phyloP scores from a whole-genome alignment of 2,797 vertebrate species.

The Ambastaia sidthimunki region DNA sequence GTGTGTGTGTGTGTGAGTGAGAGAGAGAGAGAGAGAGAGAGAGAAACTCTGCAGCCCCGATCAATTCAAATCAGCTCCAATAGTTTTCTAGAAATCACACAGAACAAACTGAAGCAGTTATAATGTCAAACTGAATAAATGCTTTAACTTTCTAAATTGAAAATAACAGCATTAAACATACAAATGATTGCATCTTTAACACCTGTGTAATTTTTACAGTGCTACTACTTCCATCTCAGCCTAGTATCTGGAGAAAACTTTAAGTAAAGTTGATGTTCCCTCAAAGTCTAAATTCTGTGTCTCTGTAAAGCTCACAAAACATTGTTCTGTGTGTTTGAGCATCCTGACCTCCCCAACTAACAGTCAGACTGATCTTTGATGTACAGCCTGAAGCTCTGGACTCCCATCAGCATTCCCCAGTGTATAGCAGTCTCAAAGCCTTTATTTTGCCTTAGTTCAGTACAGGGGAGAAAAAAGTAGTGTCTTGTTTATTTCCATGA shows the following conservation, averaged over 20 bases:
- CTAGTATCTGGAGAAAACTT: neutral
- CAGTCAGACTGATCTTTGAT: slow-evolving; percentile 24
- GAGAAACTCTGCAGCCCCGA: neutral
- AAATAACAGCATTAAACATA: neutral
- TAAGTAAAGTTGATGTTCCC: no score
- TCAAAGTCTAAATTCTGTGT: neutral
- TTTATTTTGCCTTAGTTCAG: slow-evolving; percentile 27
- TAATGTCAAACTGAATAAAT: neutral
- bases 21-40: neutral
- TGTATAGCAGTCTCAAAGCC: neutral
- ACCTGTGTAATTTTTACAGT: neutral
- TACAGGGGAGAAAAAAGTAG: neutral
- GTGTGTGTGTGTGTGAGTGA: neutral
- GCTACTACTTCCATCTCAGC: neutral
- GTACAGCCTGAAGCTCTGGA: slow-evolving; percentile 23
- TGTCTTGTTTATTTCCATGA: slow-evolving; percentile 11
- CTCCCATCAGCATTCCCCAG: slow-evolving; percentile 24
- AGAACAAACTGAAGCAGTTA: neutral
- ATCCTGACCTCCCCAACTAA: neutral
- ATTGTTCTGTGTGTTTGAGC: no score
- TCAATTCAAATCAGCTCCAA: neutral
- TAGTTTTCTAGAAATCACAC: neutral
- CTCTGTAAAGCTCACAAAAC: no score
- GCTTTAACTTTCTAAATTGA: neutral
- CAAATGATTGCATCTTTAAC: neutral